phyloP scores from a whole-genome alignment of 2,113 vertebrate genomes.

The Nannobrachium achirus region DNA sequence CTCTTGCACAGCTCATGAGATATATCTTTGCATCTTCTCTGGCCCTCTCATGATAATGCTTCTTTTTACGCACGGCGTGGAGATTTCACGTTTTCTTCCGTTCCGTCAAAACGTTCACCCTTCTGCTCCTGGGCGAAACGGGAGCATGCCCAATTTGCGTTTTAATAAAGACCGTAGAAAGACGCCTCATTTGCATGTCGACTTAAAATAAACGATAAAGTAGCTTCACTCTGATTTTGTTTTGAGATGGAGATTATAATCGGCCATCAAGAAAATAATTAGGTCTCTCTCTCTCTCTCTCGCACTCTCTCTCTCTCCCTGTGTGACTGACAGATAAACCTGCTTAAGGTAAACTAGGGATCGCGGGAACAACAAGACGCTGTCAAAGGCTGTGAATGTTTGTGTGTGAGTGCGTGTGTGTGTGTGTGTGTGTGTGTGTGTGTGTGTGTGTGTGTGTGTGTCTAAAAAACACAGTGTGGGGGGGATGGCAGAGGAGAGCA shows the following conservation, averaged over 20 bases:
- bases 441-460: conserved; percentile 1
- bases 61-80: neutral
- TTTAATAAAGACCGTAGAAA: conserved; percentile 20
- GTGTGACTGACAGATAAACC: conserved; percentile 66
- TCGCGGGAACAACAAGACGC: conserved; percentile 59
- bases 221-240: conserved; percentile 9
- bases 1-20: conserved; percentile 31
- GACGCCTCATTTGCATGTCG: neutral
- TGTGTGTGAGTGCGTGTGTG: neutral
- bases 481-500: conserved; percentile 44
- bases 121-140: neutral
- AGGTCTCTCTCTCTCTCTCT: conserved; percentile 23
- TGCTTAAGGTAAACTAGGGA: conserved; percentile 52
- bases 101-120: neutral
- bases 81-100: neutral
- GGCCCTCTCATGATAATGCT: conserved; percentile 10
- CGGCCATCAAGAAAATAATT: conserved; percentile 64
- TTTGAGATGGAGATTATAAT: conserved; percentile 30
- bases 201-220: neutral
- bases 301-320: conserved; percentile 9
- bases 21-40: conserved; percentile 19
- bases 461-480: conserved; percentile 32
- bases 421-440: conserved; percentile 31
- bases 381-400: conserved; percentile 53
- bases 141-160: neutral